Conservation (phyloP, 2,113 vertebrate genomes). For the Mungos mungo region DNA sequence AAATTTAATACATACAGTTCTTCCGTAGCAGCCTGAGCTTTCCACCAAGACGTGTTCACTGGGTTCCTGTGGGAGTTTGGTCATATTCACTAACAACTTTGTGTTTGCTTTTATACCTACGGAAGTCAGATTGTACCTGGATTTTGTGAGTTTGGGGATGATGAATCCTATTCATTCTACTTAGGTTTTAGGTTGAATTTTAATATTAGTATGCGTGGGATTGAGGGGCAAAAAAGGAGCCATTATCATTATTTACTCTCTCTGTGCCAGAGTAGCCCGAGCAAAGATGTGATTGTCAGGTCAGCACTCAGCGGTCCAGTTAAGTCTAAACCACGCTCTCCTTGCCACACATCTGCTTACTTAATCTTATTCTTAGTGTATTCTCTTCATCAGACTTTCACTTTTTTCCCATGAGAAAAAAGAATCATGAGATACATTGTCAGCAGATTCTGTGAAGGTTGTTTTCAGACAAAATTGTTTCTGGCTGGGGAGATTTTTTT, state of each 20-base stretch:
- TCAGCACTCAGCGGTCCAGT: neutral
- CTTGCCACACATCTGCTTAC: conserved; percentile 76
- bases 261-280: neutral
- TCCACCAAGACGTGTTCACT: neutral
- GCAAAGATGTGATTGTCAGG: neutral
- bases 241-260: neutral
- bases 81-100: neutral
- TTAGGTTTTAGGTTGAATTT: neutral
- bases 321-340: neutral
- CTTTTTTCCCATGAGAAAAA: conserved; percentile 50
- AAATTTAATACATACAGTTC: neutral
- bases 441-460: conserved; percentile 72
- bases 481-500: conserved; percentile 59
- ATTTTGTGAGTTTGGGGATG: neutral
- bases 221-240: neutral
- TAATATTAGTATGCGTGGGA: neutral
- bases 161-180: neutral
- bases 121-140: neutral
- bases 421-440: conserved; percentile 63
- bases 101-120: neutral
- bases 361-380: conserved; percentile 76
- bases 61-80: neutral
- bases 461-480: conserved; percentile 61
- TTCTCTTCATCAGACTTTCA: conserved; percentile 74
- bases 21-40: neutral